Base-by-base conservation (phyloP, 2,797 vertebrate species). In the Ciconia nigra region DNA sequence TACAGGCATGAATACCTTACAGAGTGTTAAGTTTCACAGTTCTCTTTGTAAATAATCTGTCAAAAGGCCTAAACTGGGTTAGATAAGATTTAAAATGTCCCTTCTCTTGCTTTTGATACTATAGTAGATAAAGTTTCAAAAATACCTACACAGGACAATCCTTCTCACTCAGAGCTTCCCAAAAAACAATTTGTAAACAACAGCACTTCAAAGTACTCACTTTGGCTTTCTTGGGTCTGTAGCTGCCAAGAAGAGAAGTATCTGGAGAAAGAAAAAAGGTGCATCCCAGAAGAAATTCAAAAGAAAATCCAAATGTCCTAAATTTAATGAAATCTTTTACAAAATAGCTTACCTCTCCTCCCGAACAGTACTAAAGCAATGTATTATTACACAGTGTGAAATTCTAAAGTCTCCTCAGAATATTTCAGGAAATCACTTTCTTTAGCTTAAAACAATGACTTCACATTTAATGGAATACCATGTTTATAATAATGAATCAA, bases 241-340 rank as follows among this genome's bases (percentile, higher is more conserved):
- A 99, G 94, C 98, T 99, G 94, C 98, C 96, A 13, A 98, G 92
- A 74, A 98, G 98, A 89, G 98, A 98, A 70, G 97, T 81, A 97
- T 99, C 99, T 99, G 95, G 46, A 97, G 96, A 97, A 97, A 57
- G 25, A 89, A 74, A 90, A 67, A 52, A 42, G 7, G 20, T n/a
- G 21, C 31, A 47, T 37, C 35, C 22, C n/a, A 85, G 49, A 62
- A 73, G 5, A 92, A 87, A 81, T 52, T 13, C 4, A 59, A 69
- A 86, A 62, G 10, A 81, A 76, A 52, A 76, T 33, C 18, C 4
- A 1, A 59, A 61, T 41, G 22, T 39, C 58, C n/a, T 71, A 42
- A 61, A 51, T 88, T 44, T 51, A 49, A 29, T 11, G 9, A 44
- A 47, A 47, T 55, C 15, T 89, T 93, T 82, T 70, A 79, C 15